phyloP scores from a whole-genome alignment of 2,113 vertebrate species.

The Tamias sibiricus region DNA sequence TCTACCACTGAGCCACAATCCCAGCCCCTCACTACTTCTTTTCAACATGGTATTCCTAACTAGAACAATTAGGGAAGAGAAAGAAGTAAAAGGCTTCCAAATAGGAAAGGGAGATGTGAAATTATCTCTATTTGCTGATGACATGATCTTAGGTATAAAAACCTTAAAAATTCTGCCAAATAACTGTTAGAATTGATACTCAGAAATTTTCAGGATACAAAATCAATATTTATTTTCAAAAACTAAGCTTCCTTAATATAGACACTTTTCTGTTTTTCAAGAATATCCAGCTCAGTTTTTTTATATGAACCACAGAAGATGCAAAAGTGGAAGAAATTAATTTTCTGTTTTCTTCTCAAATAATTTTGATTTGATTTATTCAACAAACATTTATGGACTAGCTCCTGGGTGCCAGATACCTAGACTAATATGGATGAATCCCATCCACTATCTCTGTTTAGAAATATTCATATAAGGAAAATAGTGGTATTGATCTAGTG shows the following conservation, averaged over 20 bases:
- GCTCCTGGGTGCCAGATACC: not conserved
- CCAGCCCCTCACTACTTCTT: not conserved
- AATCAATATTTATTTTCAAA: conserved; percentile 20
- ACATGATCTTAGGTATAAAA: not conserved
- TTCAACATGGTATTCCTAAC: not conserved
- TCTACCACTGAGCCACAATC: too few relatives aligned
- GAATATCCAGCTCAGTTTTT: not conserved
- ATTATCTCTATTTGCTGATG: not conserved
- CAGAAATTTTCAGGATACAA: not conserved
- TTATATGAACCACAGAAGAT: not conserved
- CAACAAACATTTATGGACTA: not conserved
- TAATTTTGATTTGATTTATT: not conserved
- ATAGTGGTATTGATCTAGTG: too few relatives aligned
- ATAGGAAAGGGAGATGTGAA: not conserved
- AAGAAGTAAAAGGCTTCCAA: not conserved
- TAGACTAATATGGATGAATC: not conserved
- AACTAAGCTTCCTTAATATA: not conserved
- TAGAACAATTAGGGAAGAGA: not conserved
- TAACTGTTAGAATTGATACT: not conserved
- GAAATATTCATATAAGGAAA: not conserved
- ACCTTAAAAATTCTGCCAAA: not conserved
- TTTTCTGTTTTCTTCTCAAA: not conserved
- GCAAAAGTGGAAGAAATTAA: not conserved
- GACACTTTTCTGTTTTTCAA: not conserved
- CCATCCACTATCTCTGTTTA: not conserved